Evolutionary conservation across 1,140 invertebrate genomes (phyloP).

Genomic region (Holcopasites calliopsidis): DNA sequence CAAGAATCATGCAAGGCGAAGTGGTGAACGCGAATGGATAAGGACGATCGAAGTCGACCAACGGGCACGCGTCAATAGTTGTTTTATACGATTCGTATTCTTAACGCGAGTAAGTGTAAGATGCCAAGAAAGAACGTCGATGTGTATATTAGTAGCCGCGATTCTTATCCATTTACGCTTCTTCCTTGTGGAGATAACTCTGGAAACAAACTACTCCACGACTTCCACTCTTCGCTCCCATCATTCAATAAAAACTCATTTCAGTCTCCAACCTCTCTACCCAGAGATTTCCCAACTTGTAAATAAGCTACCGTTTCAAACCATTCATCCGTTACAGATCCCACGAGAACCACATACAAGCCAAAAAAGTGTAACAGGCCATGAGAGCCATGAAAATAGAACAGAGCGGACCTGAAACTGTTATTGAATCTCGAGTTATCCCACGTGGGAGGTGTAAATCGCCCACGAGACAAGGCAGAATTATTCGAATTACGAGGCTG

Average conservation of each 20-base stretch:
- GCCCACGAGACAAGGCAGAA: neutral
- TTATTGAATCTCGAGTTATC: neutral
- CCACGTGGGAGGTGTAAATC: neutral
- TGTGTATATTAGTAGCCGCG: constrained; percentile 45
- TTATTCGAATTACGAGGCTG: neutral
- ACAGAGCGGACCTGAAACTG: neutral
- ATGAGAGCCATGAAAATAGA: neutral
- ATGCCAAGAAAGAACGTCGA: constrained; percentile 55
- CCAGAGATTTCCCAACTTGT: neutral
- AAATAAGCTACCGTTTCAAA: constrained; percentile 13
- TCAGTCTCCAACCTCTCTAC: neutral
- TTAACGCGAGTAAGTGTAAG: constrained; percentile 62
- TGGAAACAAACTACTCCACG: neutral
- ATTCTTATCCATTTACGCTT: neutral
- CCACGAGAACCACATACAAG: neutral
- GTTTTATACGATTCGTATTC: constrained; percentile 73
- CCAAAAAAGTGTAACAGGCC: too few relatives aligned
- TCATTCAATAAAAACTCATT: neutral
- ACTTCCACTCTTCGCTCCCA: neutral
- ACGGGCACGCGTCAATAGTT: constrained; percentile 58
- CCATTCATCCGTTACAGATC: neutral
- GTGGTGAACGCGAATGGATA: too few relatives aligned
- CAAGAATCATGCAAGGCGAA: too few relatives aligned
- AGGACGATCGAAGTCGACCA: constrained; percentile 22
- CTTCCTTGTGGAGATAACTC: neutral